phyloP scores from a whole-genome alignment of 2,888 invertebrate genomes.

The Lepidocyrtinus sp. region DNA sequence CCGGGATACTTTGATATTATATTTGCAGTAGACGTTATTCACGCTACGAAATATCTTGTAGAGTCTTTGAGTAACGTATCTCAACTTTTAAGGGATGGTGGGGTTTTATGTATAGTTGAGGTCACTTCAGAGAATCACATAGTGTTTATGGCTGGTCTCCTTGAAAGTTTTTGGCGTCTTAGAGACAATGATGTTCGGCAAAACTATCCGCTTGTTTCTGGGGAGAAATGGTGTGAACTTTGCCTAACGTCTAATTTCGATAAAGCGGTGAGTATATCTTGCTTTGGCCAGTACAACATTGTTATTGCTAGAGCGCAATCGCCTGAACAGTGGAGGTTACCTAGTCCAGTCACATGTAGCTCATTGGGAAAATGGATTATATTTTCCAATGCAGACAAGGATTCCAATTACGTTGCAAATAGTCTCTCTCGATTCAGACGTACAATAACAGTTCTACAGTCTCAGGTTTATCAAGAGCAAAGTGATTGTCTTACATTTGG shows the following conservation, averaged over 20 bases:
- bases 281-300: too few species aligned
- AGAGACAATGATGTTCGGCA: slow-evolving; percentile 44
- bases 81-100: slow-evolving; percentile 31
- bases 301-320: too few species aligned
- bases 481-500: too few species aligned
- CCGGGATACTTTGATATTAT: slow-evolving; percentile 53
- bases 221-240: slow-evolving; percentile 8
- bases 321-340: too few species aligned
- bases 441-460: neutral
- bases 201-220: slow-evolving; percentile 25
- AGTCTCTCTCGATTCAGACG: neutral
- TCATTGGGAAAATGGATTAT: too few species aligned
- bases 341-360: too few species aligned
- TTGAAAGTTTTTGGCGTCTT: slow-evolving; percentile 53
- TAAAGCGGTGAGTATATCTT: too few species aligned
- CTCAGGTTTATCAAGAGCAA: slow-evolving; percentile 23
- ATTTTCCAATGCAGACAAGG: too few species aligned
- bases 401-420: neutral
- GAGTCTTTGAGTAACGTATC: slow-evolving; percentile 38
- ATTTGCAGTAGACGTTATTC: slow-evolving; percentile 55
- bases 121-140: too few species aligned
- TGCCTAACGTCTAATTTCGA: too few species aligned
- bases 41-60: slow-evolving; percentile 34
- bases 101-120: slow-evolving; percentile 37
- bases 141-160: too few species aligned